Evolutionary conservation across 2,113 vertebrate genomes (phyloP), one percentile per base, ranked within the genome.

Genomic region (Cyanoramphus novaezelandiae): DNA sequence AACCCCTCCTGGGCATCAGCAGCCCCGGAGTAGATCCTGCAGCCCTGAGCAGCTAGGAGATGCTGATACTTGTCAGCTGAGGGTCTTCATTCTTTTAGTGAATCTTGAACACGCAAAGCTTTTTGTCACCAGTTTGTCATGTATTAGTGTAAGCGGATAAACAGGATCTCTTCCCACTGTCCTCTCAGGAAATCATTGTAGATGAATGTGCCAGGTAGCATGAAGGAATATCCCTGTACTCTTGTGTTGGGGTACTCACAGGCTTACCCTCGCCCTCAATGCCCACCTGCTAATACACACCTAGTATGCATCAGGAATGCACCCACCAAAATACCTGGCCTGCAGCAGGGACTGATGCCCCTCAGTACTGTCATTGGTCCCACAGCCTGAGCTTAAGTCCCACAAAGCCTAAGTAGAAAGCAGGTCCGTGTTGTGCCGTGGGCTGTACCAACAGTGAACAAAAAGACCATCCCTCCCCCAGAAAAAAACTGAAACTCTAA

Each of bases 271-370:
- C 1, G 1, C 50, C 53, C 27, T 72, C 59, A 35, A 49, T 3
- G 2, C 27, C 35, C 13, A 50, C 7, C 50, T 55, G 9, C 17
- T 49, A 28, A 24, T 62, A 25, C 9, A 18, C 4, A 12, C n/a
- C 39, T 13, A 2, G 10, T 27, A 44, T 17, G 16, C 41, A 28
- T 47, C 52, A 71, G 19, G 6, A 39, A 10, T 37, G 44, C 31
- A 31, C 9, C 4, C 63, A 43, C 19, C 2, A 11, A 44, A 77
- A 86, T 46, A 52, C 11, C 23, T 9, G 4, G 0, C 44, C 64
- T 21, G 24, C 1, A 3, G 18, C 16, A 37, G 43, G 28, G 27
- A 17, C 29, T 3, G 0, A 4, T 62, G 35, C 1, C 27, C 13
- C 24, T 84, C 2, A 0, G 23, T 59, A 16, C 13, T 57, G 13